Conservation (phyloP, 2,888 invertebrate species). For the Spialia ferax region DNA sequence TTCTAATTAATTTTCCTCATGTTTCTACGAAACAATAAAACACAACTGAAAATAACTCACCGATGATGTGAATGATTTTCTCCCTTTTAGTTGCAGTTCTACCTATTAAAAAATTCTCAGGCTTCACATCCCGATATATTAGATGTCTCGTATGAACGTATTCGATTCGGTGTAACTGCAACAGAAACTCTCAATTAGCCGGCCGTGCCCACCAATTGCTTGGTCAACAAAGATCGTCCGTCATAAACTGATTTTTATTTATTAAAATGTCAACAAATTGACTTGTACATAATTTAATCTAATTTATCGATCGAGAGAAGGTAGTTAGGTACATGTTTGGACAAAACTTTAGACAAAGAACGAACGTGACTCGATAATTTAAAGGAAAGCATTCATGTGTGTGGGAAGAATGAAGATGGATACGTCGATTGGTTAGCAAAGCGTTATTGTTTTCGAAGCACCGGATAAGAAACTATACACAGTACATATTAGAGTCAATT, state of each 20-base stretch:
- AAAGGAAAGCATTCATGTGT: conserved; percentile 24
- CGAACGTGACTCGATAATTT: conserved; percentile 34
- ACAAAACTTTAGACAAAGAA: conserved; percentile 23
- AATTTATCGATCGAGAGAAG: conserved; percentile 18
- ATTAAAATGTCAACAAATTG: conserved; percentile 32
- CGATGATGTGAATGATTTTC: conserved; percentile 99
- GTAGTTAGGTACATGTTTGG: conserved; percentile 28
- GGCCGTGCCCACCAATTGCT: conserved; percentile 11
- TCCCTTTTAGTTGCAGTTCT: conserved; percentile 98
- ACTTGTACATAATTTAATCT: conserved; percentile 28
- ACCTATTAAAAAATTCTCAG: conserved; percentile 99
- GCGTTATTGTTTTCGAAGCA: conserved; percentile 34
- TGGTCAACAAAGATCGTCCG: conserved; percentile 26
- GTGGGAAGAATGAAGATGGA: conserved; percentile 27
- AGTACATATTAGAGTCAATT: conserved; percentile 38
- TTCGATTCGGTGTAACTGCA: conserved; percentile 98
- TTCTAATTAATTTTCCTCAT: no score
- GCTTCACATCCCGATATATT: conserved; percentile 99
- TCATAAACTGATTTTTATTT: conserved; percentile 33
- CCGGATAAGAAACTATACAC: conserved; percentile 36
- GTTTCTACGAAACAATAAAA: neutral
- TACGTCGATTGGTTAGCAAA: conserved; percentile 20
- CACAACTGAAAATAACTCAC: conserved; percentile 75
- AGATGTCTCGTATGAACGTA: conserved; percentile 99
- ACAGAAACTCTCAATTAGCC: conserved; percentile 24